Base-by-base conservation (phyloP, 2,113 vertebrate species). In the Galeopterus variegatus region DNA sequence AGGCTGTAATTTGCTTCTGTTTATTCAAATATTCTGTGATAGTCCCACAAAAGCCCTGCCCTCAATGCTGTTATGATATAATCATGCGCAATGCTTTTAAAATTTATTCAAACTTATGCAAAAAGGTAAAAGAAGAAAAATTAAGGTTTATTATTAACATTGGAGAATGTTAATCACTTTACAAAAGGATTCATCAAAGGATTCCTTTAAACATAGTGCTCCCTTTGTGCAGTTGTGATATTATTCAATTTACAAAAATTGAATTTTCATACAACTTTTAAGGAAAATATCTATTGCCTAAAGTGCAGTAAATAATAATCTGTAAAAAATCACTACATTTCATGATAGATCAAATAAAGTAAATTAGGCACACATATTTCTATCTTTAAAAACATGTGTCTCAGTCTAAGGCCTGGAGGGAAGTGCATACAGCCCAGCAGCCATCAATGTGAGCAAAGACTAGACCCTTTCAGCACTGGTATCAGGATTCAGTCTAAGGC, bases 81-180 rank as follows among this genome's bases (percentile, higher is more conserved):
- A 26, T 73, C n/a, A 90, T 31, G 26, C 10, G 84, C 0, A 8
- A 36, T 73, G 8, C 28, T 45, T 94, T 86, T 21, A 94, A 73
- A 90, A 33, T 56, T 83, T 11, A 86, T 65, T 87, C 24, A 41
- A 72, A 31, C 6, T 75, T 79, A 82, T 11, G 50, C 8, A 75
- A 92, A 96, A 94, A 36, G 15, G 17, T 45, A 41, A 81, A 92
- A 92, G 18, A 65, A 48, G 50, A 90, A 33, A 56, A 81, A 92
- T 88, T 75, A 56, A 13, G 10, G 67, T 50, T 85, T 90, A 82
- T 65, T 82, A 87, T 54, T 91, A 54, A 93, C 21, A 56, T 9
- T 79, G 31, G n/a, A 93, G 52, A 92, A 41, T 41, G 41, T 41
- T 41, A 41, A 41, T 3, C 19, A 82, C 54, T 79, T 97, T 89